phyloP scores from a whole-genome alignment of 1,140 invertebrate species.

The Penaeus indicus region DNA sequence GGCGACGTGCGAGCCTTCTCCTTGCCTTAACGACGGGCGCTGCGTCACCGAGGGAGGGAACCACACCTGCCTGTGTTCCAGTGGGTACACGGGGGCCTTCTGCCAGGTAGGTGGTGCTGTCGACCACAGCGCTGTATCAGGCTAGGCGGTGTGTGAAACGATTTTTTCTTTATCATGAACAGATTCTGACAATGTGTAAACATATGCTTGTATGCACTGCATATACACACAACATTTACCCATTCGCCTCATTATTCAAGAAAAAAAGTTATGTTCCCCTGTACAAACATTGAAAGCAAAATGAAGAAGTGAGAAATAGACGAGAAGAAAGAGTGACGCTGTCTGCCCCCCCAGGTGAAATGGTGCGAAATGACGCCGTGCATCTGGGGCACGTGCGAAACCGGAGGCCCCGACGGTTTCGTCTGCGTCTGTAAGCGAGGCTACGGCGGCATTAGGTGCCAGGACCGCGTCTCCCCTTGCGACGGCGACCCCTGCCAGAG shows the following conservation, averaged over 20 bases:
- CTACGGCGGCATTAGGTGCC: conserved; percentile 75
- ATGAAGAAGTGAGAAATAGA: neutral
- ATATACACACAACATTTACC: neutral
- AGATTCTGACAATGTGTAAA: neutral
- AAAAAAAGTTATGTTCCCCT: too few relatives aligned
- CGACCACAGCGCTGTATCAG: neutral
- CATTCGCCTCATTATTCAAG: neutral
- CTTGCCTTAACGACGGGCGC: conserved; percentile 78
- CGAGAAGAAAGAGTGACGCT: conserved; percentile 70
- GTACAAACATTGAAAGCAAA: too few relatives aligned
- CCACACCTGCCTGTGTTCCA: conserved; percentile 77
- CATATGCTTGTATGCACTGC: too few relatives aligned
- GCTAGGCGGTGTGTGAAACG: neutral
- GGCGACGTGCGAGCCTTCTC: conserved; percentile 77
- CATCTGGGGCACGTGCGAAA: conserved; percentile 78
- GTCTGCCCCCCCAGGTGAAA: conserved; percentile 78
- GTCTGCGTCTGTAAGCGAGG: conserved; percentile 70
- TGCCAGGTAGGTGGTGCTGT: conserved; percentile 37
- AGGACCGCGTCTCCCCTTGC: conserved; percentile 78
- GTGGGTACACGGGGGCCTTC: conserved; percentile 71
- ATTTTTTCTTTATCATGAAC: neutral
- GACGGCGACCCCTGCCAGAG: conserved; percentile 79
- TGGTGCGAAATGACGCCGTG: conserved; percentile 81
- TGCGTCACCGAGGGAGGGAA: conserved; percentile 74
- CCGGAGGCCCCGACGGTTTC: conserved; percentile 73